Conservation (phyloP, 2,113 vertebrate species). For the Australoheros scitulus region DNA sequence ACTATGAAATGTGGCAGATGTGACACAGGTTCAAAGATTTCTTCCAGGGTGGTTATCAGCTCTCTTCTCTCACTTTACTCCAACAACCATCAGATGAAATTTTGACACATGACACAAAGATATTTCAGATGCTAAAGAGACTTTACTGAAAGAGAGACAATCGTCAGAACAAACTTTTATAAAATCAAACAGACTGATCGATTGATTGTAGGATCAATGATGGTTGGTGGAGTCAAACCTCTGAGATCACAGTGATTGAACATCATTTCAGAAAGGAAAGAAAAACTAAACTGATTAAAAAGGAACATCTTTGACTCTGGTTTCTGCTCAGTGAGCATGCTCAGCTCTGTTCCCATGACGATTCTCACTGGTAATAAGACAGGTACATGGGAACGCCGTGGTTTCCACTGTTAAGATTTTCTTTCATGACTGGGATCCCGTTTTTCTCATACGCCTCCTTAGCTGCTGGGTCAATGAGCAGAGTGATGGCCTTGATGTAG, state of each 20-base stretch:
- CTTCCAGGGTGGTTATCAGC: too few species aligned
- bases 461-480: fast-evolving
- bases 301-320: background rate
- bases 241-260: background rate
- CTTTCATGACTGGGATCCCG: background rate
- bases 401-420: background rate
- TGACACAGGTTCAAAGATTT: too few species aligned
- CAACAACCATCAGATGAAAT: too few species aligned
- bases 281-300: background rate
- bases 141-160: too few species aligned
- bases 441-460: fast-evolving
- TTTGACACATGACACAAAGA: too few species aligned
- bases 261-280: background rate
- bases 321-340: background rate
- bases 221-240: too few species aligned
- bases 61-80: too few species aligned
- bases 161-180: too few species aligned
- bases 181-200: too few species aligned
- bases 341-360: background rate
- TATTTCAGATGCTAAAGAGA: too few species aligned
- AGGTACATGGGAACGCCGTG: fast-evolving
- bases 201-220: too few species aligned
- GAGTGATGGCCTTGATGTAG: background rate
- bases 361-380: background rate
- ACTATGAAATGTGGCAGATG: too few species aligned